A percentile compares a stretch with the other conserved stretches of the same genome.
phyloP scores from a whole-genome alignment of 2,888 invertebrate species.

The Diaphora mendica region DNA sequence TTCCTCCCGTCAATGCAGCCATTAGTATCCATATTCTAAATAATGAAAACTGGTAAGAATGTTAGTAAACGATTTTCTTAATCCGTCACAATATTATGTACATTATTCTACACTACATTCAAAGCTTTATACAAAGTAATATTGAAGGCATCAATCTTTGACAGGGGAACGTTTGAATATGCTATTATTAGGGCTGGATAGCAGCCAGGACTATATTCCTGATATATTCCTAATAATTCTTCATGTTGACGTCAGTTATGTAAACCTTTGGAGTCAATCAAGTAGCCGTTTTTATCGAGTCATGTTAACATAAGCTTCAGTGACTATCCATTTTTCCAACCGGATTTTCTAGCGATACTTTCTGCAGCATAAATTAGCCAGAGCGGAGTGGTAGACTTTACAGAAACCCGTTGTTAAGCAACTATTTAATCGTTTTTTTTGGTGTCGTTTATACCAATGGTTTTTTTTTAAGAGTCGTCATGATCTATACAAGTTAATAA shows the following conservation, averaged over 20 bases:
- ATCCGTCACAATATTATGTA: slow-evolving; percentile 38
- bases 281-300: background rate
- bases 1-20: no score
- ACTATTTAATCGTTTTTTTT: no score
- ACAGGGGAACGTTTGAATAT: slow-evolving; percentile 59
- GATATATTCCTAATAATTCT: slow-evolving; percentile 38
- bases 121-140: slow-evolving; percentile 10
- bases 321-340: background rate
- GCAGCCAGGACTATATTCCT: slow-evolving; percentile 52
- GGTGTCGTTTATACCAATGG: no score
- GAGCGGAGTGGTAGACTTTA: no score
- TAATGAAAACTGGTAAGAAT: slow-evolving; percentile 21
- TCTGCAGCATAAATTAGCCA: no score
- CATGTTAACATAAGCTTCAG: slow-evolving; percentile 1
- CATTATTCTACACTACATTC: slow-evolving; percentile 32
- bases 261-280: slow-evolving; percentile 9
- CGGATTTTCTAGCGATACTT: no score
- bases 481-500: no score
- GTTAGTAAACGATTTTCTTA: slow-evolving; percentile 48
- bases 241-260: background rate
- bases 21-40: no score
- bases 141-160: slow-evolving; percentile 52
- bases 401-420: no score
- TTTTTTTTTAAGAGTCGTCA: no score
- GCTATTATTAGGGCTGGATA: slow-evolving; percentile 61